Evolutionary conservation across 2,888 invertebrate genomes (phyloP).

Genomic region (Luperina testacea): DNA sequence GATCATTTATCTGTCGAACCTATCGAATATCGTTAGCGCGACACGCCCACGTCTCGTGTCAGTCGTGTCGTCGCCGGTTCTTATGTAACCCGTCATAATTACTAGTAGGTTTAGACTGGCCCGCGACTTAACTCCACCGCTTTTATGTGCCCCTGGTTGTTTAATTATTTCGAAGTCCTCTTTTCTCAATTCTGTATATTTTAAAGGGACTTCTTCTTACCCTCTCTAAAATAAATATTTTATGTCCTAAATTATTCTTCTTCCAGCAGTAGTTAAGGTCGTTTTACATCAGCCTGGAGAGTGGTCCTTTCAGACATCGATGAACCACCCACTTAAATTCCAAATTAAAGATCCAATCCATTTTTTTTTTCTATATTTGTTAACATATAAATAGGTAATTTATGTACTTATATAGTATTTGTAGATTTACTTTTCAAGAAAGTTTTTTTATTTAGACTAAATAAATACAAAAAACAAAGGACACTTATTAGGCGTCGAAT

Average conservation of each 20-base stretch:
- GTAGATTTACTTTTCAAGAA: too few relatives aligned
- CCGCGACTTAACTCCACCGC: background rate
- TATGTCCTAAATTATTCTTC: background rate
- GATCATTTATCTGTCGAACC: slow-evolving; percentile 52
- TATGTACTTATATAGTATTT: too few relatives aligned
- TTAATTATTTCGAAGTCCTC: background rate
- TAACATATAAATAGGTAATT: too few relatives aligned
- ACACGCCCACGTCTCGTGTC: slow-evolving; percentile 62
- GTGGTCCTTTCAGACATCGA: background rate
- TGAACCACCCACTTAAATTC: background rate
- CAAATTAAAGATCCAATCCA: background rate
- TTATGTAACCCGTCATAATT: slow-evolving; percentile 55
- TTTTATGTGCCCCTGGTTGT: slow-evolving; percentile 35
- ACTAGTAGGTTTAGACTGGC: slow-evolving; percentile 23
- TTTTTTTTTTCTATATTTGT: background rate
- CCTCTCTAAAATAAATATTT: background rate
- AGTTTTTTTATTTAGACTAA: too few relatives aligned
- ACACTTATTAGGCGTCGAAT: too few relatives aligned
- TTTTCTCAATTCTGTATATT: background rate
- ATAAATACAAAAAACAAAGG: too few relatives aligned
- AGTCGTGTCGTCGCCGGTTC: slow-evolving; percentile 40
- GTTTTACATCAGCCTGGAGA: background rate
- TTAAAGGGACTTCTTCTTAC: background rate
- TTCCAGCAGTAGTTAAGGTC: background rate
- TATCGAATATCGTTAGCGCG: slow-evolving; percentile 58